phyloP scores from a whole-genome alignment of 2,888 invertebrate species.

The Plagodis dolabraria region DNA sequence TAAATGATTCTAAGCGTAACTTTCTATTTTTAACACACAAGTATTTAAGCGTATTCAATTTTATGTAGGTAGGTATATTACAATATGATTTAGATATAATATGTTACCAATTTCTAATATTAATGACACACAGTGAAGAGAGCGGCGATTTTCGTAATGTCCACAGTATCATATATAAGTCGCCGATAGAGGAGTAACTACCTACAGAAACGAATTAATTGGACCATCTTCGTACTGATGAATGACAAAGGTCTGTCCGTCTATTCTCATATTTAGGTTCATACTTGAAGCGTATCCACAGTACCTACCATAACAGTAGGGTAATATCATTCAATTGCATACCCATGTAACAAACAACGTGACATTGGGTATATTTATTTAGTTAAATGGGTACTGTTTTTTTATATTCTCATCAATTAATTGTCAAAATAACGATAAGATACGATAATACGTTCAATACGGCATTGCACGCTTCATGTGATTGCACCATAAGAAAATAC shows the following conservation, averaged over 20 bases:
- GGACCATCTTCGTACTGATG: slow-evolving; percentile 56
- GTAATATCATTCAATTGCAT: no score
- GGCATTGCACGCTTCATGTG: slow-evolving; percentile 6
- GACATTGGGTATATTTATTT: neutral
- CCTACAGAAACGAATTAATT: slow-evolving; percentile 74
- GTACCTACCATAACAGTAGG: neutral
- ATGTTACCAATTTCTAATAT: slow-evolving; percentile 47
- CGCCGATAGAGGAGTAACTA: slow-evolving; percentile 71
- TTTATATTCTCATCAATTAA: no score
- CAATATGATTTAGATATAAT: slow-evolving; percentile 50
- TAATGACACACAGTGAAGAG: slow-evolving; percentile 48
- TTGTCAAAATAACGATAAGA: no score
- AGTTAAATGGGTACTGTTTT: neutral
- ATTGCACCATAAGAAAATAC: slow-evolving; percentile 29
- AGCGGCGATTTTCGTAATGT: slow-evolving; percentile 37
- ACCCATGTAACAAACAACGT: no score
- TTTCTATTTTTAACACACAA: slow-evolving; percentile 80
- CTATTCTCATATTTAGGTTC: slow-evolving; percentile 12
- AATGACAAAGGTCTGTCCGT: slow-evolving; percentile 40
- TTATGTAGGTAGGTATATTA: slow-evolving; percentile 55
- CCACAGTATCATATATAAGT: slow-evolving; percentile 40
- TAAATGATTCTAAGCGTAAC: slow-evolving; percentile 80
- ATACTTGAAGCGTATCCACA: slow-evolving; percentile 12
- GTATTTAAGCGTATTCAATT: slow-evolving; percentile 77
- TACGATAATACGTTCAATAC: no score